Percentiles rank a stretch among this genome's conserved stretches.
Evolutionary conservation across 2,888 invertebrate species (phyloP).

Genomic region (Cerceris rybyensis): DNA sequence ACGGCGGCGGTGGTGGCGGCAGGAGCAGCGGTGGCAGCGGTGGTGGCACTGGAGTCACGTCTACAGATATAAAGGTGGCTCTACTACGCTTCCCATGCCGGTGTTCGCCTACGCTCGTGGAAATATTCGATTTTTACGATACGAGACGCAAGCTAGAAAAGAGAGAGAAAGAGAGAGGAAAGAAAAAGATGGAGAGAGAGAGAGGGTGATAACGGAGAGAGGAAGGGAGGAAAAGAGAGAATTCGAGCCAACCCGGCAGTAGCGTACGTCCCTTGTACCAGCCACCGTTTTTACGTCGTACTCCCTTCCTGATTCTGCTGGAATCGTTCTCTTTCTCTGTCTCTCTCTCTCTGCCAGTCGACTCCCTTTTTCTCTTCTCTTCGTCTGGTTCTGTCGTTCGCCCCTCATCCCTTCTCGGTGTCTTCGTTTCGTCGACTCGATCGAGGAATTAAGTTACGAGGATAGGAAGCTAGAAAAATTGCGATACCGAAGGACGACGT

Average conservation of each 20-base stretch:
- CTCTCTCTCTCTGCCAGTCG: neutral
- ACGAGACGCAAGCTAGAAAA: constrained; percentile 58
- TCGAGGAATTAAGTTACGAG: constrained; percentile 56
- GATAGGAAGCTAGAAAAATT: constrained; percentile 50
- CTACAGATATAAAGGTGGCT: constrained; percentile 74
- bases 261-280: constrained; percentile 52
- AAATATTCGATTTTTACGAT: constrained; percentile 80
- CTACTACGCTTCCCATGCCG: constrained; percentile 60
- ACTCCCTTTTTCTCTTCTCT: constrained; percentile 1
- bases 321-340: constrained; percentile 24
- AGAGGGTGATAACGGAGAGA: constrained; percentile 3
- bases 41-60: constrained; percentile 68
- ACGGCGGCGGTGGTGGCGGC: constrained; percentile 53
- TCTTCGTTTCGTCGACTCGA: constrained; percentile 37
- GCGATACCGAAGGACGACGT: constrained; percentile 39
- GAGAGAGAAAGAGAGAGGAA: constrained; percentile 2
- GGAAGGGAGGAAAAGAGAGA: constrained; percentile 21
- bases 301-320: constrained; percentile 53
- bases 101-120: constrained; percentile 72
- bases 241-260: constrained; percentile 20
- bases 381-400: neutral
- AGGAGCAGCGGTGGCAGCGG: constrained; percentile 39
- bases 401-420: neutral
- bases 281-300: constrained; percentile 59
- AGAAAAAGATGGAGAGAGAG: constrained; percentile 9